Conservation (phyloP, 1,140 invertebrate species). For the Cydia fagiglandana region DNA sequence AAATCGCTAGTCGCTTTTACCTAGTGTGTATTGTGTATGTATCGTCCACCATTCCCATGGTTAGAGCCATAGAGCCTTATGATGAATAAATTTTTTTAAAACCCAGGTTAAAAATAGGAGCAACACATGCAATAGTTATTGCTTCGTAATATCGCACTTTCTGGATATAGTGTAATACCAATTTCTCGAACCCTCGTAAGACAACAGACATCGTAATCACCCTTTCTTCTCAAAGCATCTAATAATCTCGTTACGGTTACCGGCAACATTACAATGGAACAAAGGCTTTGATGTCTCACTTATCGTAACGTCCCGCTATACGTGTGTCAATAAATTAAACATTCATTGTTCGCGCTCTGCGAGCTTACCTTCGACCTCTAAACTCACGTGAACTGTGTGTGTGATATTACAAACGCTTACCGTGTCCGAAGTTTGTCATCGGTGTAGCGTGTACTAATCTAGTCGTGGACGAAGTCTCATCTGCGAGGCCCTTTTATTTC, state of each 20-base stretch:
- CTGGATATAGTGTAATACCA: not conserved
- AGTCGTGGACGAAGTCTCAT: no score
- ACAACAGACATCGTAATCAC: not conserved
- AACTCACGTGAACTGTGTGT: conserved; percentile 38
- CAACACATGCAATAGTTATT: no score
- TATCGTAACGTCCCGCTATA: conserved; percentile 41
- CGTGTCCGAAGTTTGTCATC: no score
- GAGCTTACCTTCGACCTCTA: conserved; percentile 48
- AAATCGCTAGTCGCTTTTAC: no score
- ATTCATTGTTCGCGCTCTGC: conserved; percentile 62
- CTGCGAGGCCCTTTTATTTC: no score
- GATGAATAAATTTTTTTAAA: no score
- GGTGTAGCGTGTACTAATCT: no score
- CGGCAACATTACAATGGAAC: conserved; percentile 64
- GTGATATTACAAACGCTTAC: not conserved
- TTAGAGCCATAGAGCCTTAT: no score
- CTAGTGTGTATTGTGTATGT: no score
- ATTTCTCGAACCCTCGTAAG: not conserved
- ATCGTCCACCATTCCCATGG: no score
- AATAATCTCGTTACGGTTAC: conserved; percentile 44
- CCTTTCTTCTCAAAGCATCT: conserved; percentile 35
- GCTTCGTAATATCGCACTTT: no score
- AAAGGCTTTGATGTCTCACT: conserved; percentile 55
- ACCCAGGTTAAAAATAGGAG: no score
- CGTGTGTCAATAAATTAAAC: conserved; percentile 53